Conservation (phyloP, 2,888 invertebrate species). For the Tachina lurida region DNA sequence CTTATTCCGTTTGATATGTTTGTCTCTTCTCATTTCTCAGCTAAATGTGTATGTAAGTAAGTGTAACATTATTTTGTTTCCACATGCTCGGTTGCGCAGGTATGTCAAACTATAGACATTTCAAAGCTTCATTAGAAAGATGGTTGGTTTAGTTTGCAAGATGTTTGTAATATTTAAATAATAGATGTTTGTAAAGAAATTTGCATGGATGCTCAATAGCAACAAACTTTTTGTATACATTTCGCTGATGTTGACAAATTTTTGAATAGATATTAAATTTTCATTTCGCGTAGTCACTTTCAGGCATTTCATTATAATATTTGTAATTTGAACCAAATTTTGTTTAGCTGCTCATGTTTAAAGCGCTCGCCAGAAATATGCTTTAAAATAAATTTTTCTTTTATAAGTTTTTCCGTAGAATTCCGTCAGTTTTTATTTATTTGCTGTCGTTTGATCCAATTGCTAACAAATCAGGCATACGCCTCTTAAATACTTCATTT, state of each 20-base stretch:
- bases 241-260: not conserved
- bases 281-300: not conserved
- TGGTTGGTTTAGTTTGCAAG: not conserved
- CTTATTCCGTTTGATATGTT: constrained; percentile 14
- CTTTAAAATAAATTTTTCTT: too few species aligned
- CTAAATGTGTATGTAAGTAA: not conserved
- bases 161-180: constrained; percentile 10
- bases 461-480: too few species aligned
- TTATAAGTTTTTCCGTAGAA: too few species aligned
- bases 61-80: not conserved
- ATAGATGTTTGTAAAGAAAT: not conserved
- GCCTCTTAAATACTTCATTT: too few species aligned
- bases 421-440: too few species aligned
- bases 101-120: constrained; percentile 32
- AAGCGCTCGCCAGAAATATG: too few species aligned
- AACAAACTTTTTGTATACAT: not conserved
- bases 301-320: not conserved
- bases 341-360: not conserved
- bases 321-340: not conserved
- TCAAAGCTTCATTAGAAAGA: constrained; percentile 8
- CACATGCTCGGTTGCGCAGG: not conserved
- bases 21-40: not conserved
- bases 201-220: not conserved
- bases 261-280: not conserved
- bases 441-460: too few species aligned